Evolutionary conservation across 2,797 vertebrate species (phyloP).

Genomic region (Emydoidea blandingii): DNA sequence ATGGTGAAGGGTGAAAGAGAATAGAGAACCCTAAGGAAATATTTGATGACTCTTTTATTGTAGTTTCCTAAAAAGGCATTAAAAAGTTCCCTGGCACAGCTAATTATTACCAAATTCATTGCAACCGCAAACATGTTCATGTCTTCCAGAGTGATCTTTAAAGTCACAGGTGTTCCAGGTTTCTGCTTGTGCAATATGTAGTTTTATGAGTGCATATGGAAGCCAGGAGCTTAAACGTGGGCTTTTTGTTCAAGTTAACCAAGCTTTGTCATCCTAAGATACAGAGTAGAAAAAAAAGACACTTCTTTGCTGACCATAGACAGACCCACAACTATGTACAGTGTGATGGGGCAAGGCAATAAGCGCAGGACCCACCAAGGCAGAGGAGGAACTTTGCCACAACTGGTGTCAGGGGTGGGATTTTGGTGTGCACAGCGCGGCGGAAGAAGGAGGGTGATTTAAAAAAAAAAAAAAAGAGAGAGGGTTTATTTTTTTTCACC

Average conservation of each 20-base stretch:
- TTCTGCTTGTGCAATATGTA: background rate
- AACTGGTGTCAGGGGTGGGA: no score
- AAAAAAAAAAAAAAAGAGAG: no score
- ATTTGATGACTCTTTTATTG: background rate
- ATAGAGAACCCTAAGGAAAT: background rate
- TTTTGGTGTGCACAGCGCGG: no score
- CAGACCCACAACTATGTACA: background rate
- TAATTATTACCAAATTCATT: slow-evolving; percentile 11
- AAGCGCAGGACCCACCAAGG: no score
- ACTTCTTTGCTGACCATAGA: background rate
- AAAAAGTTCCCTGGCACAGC: slow-evolving; percentile 9
- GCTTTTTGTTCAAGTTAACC: slow-evolving; percentile 5
- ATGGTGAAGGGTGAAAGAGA: background rate
- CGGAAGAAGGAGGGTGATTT: no score
- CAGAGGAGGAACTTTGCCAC: no score
- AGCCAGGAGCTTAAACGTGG: background rate
- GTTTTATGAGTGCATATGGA: slow-evolving; percentile 42
- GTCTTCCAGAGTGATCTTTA: background rate
- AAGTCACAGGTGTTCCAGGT: slow-evolving; percentile 32
- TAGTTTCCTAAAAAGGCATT: slow-evolving; percentile 20
- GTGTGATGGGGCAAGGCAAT: no score
- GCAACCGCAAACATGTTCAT: background rate
- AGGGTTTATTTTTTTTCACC: no score
- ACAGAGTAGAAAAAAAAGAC: background rate
- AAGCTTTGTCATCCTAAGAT: background rate